Evolutionary conservation across 1,140 invertebrate species (phyloP), one percentile per base, ranked within the genome.

Genomic region (Orchestia grillus): DNA sequence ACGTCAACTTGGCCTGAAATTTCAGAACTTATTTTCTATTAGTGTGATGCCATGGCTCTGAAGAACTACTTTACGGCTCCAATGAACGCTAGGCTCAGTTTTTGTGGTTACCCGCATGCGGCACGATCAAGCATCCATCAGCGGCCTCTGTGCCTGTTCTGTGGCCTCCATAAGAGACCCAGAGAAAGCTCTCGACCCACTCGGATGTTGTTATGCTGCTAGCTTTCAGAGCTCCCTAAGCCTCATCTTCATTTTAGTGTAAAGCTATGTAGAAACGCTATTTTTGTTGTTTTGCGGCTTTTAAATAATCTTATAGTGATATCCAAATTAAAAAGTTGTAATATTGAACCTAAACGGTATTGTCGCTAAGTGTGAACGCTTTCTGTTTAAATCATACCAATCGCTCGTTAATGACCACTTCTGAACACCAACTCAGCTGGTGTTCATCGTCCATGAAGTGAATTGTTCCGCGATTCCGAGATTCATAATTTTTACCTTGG

Each of bases 61-160:
- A 77, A 77, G 11, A 77, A 77, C 28, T 36, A 28, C 62, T 23
- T 77, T 28, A 77, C 15, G 36, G 62, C 62, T 77, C 62, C 62
- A 77, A 77, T 77, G 3, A 77, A 77, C 28, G 62, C 62, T 77
- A 77, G 28, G 62, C n/a, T 77, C 11, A 77, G 36, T 1, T 36
- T 77, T 77, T 77, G 62, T 77, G 62, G 62, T 77, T 77, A 77
- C 62, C 62, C 62, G 62, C 62, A 77, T 77, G 62, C 62, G 62
- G 36, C 62, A 77, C 36, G 62, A 77, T 77, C 62, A 28, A 77
- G 62, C 62, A 23, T 36, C 62, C 62, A 77, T 77, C 62, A 77
- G 62, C 62, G 36, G 62, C 62, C 28, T 77, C 62, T 23, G 62
- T 77, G 28, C 62, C 62, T 23, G 62, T 36, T 23, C 62, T 77